Conservation (phyloP, 2,797 vertebrate species). For the Sternarchorhynchus goeldii region DNA sequence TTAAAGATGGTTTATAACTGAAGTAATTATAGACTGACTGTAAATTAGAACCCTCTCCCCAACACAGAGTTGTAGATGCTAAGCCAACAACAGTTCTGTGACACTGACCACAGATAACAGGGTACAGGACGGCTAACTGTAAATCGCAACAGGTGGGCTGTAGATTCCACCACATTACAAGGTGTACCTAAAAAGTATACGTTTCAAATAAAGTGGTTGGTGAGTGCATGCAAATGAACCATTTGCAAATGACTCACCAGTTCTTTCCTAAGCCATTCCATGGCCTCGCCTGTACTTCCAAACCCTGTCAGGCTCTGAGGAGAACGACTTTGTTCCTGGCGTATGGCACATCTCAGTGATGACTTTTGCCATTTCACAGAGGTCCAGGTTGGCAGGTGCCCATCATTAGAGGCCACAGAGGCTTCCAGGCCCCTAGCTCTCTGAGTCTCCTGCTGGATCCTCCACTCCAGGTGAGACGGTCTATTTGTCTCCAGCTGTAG, state of each 20-base stretch:
- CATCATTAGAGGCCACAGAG: constrained; percentile 54
- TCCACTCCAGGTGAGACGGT: constrained; percentile 92
- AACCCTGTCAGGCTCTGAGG: constrained; percentile 79
- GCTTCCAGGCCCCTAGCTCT: constrained; percentile 58
- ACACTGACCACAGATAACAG: too few species aligned
- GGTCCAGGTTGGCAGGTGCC: constrained; percentile 49
- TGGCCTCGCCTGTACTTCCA: constrained; percentile 82
- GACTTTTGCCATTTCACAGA: constrained; percentile 50
- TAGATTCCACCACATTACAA: too few species aligned
- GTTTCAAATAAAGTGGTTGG: too few species aligned
- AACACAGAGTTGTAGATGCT: too few species aligned
- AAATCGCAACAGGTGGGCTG: too few species aligned
- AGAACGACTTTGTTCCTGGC: constrained; percentile 60
- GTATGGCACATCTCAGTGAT: constrained; percentile 35
- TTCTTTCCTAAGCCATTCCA: constrained; percentile 91
- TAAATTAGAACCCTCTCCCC: neutral
- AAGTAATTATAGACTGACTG: neutral
- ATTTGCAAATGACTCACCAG: constrained; percentile 77
- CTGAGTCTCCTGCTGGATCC: constrained; percentile 82
- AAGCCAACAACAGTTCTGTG: too few species aligned
- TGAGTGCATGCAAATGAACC: neutral
- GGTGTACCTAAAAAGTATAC: too few species aligned
- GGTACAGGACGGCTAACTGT: too few species aligned
- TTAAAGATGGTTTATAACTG: neutral
- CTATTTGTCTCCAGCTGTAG: constrained; percentile 88